phyloP scores from a whole-genome alignment of 2,888 invertebrate genomes.

The Drosophila nr. perissopoda region DNA sequence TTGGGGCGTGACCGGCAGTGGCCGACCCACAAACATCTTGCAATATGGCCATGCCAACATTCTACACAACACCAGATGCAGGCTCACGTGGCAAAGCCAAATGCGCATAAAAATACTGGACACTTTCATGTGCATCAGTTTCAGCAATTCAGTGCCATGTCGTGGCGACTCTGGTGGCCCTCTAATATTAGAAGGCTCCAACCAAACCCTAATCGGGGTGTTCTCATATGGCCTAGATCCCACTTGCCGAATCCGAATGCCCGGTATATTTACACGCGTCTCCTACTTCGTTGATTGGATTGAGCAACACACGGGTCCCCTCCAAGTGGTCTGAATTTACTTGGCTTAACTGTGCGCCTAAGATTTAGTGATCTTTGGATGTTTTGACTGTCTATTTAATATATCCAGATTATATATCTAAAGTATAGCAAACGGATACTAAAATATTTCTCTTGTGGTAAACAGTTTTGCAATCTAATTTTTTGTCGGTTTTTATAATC shows the following conservation, averaged over 20 bases:
- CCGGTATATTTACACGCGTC: slow-evolving; percentile 61
- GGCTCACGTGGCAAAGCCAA: slow-evolving; percentile 38
- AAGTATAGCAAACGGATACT: too few relatives aligned
- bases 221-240: slow-evolving; percentile 66
- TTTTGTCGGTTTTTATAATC: too few relatives aligned
- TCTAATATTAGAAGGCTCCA: slow-evolving; percentile 41
- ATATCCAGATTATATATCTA: too few relatives aligned
- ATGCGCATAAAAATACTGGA: slow-evolving; percentile 27
- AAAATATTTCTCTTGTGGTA: too few relatives aligned
- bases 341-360: too few relatives aligned
- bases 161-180: slow-evolving; percentile 66
- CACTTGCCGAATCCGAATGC: slow-evolving; percentile 39
- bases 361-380: too few relatives aligned
- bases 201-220: slow-evolving; percentile 49
- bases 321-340: background rate
- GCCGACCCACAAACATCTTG: slow-evolving; percentile 24
- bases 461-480: too few relatives aligned
- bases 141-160: slow-evolving; percentile 53
- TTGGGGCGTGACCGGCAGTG: slow-evolving; percentile 53
- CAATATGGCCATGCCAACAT: slow-evolving; percentile 41
- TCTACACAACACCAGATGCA: slow-evolving; percentile 47
- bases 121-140: slow-evolving; percentile 50
- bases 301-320: slow-evolving; percentile 29
- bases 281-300: slow-evolving; percentile 52
- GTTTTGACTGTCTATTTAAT: too few relatives aligned